Base-by-base conservation (phyloP, 92 coral and sea anemone genomes). In the Isaurus tuberculatus region DNA sequence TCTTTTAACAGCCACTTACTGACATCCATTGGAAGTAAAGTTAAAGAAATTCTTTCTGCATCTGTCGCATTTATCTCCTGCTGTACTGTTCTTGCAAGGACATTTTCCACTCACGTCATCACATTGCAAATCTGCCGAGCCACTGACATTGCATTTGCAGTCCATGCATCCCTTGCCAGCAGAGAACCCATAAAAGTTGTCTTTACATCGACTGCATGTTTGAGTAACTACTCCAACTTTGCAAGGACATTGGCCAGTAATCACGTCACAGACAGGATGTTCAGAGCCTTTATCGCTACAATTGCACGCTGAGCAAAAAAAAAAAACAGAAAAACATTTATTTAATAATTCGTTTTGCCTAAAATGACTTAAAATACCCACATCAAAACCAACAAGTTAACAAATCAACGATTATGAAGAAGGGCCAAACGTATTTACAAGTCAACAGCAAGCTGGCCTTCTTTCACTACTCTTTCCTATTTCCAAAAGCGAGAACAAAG, bases 1-100 rank as follows among this genome's bases (percentile, higher is more conserved):
- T n/a, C n/a, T 40, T 40, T 40, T 40, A 3, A 55, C 42, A 16
- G 23, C 22, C 55, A 95, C 98, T 94, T 87, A 96, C 99, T 90
- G 94, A 88, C 99, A 96, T 88, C 99, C 99, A 36, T 75, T 87
- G 28, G 94, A 71, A 13, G 99, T 96, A 77, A 94, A 96, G 71
- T 96, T 96, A 75, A 85, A 96, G 88, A 84, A 96, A 73, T 90
- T 86, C 30, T 84, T 63, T 65, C 81, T 77, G 75, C 99, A 96
- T 64, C 65, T 73, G 77, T 90, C 98, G 71, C 99, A 96, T 79
- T 94, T 94, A n/a, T 79, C 86, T n/a, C 97, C 96, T 57, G 79
- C 87, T 48, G 97, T 92, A 83, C 99, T 94, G 88, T 90, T 88
- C 89, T 96, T 94, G 80, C 99, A 96, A 8, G 85, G 90, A 72